phyloP scores from a whole-genome alignment of 2,113 vertebrate genomes.

The Acanthisitta chloris region DNA sequence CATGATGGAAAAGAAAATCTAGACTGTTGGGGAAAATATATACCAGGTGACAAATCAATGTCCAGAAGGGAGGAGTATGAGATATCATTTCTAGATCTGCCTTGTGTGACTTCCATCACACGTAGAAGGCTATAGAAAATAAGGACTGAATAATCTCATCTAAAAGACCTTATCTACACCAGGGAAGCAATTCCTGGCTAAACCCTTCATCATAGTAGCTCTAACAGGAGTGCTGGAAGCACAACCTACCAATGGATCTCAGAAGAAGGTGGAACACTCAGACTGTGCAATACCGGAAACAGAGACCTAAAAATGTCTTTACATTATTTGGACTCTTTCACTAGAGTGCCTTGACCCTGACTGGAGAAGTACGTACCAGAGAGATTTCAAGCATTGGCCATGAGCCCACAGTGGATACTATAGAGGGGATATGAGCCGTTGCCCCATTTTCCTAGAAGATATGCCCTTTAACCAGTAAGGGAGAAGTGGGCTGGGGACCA shows the following conservation, averaged over 20 bases:
- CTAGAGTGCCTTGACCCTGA: background rate
- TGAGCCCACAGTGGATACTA: background rate
- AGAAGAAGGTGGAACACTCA: background rate
- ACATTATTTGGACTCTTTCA: background rate
- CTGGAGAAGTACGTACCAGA: slow-evolving; percentile 14
- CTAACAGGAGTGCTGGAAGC: background rate
- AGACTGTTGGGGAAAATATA: background rate
- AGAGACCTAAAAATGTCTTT: background rate
- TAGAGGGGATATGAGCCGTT: background rate
- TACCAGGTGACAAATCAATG: background rate
- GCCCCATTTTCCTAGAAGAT: background rate
- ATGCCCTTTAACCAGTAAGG: slow-evolving; percentile 17
- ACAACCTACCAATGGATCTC: fast-evolving
- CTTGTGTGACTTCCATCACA: background rate
- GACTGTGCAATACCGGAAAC: background rate
- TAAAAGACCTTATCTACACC: background rate
- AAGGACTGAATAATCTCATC: background rate
- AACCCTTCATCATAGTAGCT: fast-evolving
- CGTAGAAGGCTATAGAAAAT: background rate
- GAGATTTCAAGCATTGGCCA: background rate
- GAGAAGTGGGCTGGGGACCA: background rate
- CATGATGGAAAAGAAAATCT: background rate
- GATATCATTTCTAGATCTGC: background rate
- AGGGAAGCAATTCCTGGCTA: background rate
- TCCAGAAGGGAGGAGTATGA: background rate